These are phyloP conservation scores for Apoda limacodes DNA, from an alignment of 2,888 invertebrate genomes.

Conservation along the genomic window DNA sequence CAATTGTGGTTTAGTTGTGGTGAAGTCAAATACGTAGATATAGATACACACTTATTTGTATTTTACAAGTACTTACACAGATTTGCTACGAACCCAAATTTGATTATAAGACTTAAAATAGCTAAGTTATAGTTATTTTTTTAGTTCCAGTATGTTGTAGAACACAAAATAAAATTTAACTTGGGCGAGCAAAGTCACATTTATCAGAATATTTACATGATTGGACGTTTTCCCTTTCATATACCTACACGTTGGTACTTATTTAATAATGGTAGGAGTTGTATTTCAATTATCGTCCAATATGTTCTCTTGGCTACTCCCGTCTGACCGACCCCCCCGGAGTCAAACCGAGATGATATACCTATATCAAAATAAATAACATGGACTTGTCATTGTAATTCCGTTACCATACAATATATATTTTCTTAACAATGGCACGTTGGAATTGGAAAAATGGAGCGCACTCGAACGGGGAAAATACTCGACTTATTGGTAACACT, in stretches of 20 bases:
- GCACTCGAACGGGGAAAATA: slow-evolving; percentile 43
- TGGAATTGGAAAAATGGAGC: slow-evolving; percentile 47
- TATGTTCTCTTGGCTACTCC: slow-evolving; percentile 40
- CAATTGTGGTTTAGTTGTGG: too few relatives aligned
- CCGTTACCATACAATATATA: slow-evolving; percentile 54
- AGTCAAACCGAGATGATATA: slow-evolving; percentile 50
- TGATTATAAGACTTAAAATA: too few relatives aligned
- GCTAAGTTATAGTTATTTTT: too few relatives aligned
- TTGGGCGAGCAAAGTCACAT: slow-evolving; percentile 9
- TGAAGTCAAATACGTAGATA: too few relatives aligned
- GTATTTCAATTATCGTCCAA: slow-evolving; percentile 56
- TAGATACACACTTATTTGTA: too few relatives aligned
- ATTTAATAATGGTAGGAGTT: slow-evolving; percentile 31
- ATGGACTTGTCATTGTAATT: slow-evolving; percentile 51
- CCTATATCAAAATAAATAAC: slow-evolving; percentile 65
- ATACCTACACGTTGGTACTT: too few relatives aligned
- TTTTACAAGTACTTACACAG: too few relatives aligned
- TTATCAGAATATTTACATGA: slow-evolving; percentile 8
- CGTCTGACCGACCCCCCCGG: slow-evolving; percentile 36
- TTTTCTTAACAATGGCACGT: slow-evolving; percentile 44
- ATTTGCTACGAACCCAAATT: too few relatives aligned
- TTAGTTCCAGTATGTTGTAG: too few relatives aligned
- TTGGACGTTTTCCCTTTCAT: too few relatives aligned
- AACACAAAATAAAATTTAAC: slow-evolving; percentile 5
- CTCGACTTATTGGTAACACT: slow-evolving; percentile 38